Evolutionary conservation across 2,888 invertebrate species (phyloP).

Genomic region (Polyommatus icarus): DNA sequence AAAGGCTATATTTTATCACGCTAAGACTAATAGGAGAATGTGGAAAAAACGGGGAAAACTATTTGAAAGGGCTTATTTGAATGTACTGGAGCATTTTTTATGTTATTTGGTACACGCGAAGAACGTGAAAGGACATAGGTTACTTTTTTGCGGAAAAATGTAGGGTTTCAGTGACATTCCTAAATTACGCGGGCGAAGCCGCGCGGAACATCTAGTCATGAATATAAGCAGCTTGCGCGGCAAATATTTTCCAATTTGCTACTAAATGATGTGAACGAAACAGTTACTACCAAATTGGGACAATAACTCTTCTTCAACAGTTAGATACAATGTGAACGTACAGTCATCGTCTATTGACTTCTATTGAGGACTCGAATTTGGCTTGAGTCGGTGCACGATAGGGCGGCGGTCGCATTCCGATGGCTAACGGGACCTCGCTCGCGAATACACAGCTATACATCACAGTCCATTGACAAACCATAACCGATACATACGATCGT

Average conservation of each 20-base stretch:
- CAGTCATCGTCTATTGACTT: constrained; percentile 23
- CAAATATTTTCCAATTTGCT: background rate
- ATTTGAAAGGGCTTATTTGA: no score
- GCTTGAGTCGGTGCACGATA: constrained; percentile 56
- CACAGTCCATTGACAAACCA: constrained; percentile 45
- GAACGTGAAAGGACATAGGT: no score
- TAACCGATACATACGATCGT: background rate
- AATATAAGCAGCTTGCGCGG: background rate
- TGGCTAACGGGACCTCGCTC: constrained; percentile 65
- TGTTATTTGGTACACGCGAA: no score
- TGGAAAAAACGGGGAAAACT: no score
- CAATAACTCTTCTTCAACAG: background rate
- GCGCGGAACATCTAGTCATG: no score
- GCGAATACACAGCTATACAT: constrained; percentile 52
- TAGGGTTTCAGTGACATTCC: no score
- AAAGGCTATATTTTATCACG: no score
- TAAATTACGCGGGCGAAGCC: no score
- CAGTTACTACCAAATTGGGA: background rate
- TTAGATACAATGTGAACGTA: background rate
- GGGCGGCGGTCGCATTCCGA: constrained; percentile 72
- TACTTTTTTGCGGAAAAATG: no score
- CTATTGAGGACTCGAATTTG: constrained; percentile 36
- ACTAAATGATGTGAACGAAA: background rate
- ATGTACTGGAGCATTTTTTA: no score
- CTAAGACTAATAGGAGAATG: no score